These are phyloP conservation scores for Psilanteris sp. DNA, from an alignment of 1,140 invertebrate species.

Conservation along the genomic window DNA sequence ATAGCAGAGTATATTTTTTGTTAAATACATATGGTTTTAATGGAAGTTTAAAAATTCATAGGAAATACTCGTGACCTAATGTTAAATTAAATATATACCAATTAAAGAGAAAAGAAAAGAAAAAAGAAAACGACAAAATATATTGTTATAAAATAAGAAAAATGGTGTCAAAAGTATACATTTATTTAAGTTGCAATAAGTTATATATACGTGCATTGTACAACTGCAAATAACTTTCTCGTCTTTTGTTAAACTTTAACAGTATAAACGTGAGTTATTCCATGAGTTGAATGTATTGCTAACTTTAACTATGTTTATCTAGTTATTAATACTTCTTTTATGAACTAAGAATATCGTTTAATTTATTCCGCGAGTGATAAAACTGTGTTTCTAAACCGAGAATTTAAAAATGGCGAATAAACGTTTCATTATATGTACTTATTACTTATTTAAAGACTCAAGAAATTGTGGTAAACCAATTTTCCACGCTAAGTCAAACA, in stretches of 20 bases:
- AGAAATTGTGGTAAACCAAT: slow-evolving; percentile 9
- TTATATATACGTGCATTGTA: slow-evolving; percentile 14
- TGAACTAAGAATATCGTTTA: background rate
- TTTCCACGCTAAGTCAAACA: slow-evolving; percentile 15
- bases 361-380: background rate
- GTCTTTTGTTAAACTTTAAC: slow-evolving; percentile 27
- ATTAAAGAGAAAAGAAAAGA: too few species aligned
- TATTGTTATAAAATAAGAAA: too few species aligned
- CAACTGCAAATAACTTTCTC: slow-evolving; percentile 27
- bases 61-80: background rate
- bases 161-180: slow-evolving; percentile 7
- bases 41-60: slow-evolving; percentile 1
- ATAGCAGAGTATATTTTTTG: slow-evolving; percentile 5
- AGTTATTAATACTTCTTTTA: background rate
- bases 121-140: too few species aligned
- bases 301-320: slow-evolving; percentile 9
- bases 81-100: too few species aligned
- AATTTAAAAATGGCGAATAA: slow-evolving; percentile 1
- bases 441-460: slow-evolving; percentile 11
- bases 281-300: slow-evolving; percentile 13
- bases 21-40: slow-evolving; percentile 2
- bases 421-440: slow-evolving; percentile 3
- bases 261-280: slow-evolving; percentile 28
- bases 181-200: slow-evolving; percentile 12
- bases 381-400: background rate